Conservation (phyloP, 2,888 invertebrate species). For the Acanthococcus lagerstroemiae region DNA sequence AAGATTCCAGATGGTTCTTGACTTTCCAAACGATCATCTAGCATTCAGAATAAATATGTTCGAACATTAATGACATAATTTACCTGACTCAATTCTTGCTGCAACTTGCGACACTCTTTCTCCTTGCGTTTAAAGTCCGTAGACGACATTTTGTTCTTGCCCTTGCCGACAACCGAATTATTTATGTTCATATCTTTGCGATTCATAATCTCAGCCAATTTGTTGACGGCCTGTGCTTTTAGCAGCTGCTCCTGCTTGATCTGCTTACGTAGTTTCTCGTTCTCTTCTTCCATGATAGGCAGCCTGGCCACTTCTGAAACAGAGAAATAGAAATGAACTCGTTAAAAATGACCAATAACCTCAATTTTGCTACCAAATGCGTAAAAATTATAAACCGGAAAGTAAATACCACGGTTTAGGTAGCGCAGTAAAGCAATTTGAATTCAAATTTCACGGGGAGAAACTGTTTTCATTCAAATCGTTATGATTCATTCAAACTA, state of each 20-base stretch:
- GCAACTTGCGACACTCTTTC: constrained; percentile 86
- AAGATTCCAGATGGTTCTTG: too few species aligned
- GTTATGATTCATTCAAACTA: too few species aligned
- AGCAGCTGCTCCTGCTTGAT: constrained; percentile 76
- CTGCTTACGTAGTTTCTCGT: constrained; percentile 69
- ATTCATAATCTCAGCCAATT: constrained; percentile 94
- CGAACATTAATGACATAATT: background rate
- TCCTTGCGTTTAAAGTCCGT: constrained; percentile 78
- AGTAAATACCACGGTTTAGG: background rate
- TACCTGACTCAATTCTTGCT: constrained; percentile 78
- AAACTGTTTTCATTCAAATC: too few species aligned
- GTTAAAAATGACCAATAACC: background rate
- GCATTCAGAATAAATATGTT: background rate
- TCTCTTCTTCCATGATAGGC: constrained; percentile 50
- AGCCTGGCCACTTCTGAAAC: constrained; percentile 17
- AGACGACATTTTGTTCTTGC: constrained; percentile 68
- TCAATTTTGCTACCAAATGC: background rate
- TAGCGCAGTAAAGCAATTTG: too few species aligned
- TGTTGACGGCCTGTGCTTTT: constrained; percentile 91
- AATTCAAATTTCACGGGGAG: too few species aligned
- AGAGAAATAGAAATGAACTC: background rate
- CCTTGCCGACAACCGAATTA: constrained; percentile 53
- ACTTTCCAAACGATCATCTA: background rate
- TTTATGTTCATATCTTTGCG: constrained; percentile 70
- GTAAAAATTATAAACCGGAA: background rate